Conservation (phyloP, 2,797 vertebrate species). For the Ataeniobius toweri region DNA sequence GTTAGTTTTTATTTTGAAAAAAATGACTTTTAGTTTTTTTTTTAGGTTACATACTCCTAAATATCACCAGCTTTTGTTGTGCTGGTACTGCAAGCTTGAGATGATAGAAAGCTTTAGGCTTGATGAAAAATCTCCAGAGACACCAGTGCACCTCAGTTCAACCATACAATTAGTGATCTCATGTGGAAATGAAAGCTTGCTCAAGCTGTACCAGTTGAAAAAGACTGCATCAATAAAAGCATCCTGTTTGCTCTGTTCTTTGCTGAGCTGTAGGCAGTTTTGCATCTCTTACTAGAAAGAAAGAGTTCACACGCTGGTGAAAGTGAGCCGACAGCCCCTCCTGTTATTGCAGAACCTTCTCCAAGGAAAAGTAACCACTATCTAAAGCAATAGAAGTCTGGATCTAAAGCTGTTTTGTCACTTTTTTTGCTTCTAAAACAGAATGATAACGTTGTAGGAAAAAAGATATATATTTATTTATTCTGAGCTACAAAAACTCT, state of each 20-base stretch:
- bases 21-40: not conserved
- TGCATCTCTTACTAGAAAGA: slow-evolving; percentile 42
- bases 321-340: slow-evolving; percentile 22
- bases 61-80: not conserved
- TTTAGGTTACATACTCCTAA: not conserved
- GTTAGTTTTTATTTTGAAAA: not conserved
- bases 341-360: slow-evolving; percentile 13
- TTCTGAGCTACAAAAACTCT: not conserved
- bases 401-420: slow-evolving; percentile 8
- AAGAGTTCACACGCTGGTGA: slow-evolving; percentile 51
- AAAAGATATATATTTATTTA: not conserved
- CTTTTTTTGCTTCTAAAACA: not conserved
- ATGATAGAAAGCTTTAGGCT: slow-evolving; percentile 14
- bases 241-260: slow-evolving; percentile 44
- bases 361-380: slow-evolving; percentile 20
- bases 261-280: slow-evolving; percentile 40
- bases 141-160: slow-evolving; percentile 4
- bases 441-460: not conserved
- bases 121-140: slow-evolving; percentile 26
- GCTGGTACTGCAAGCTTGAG: slow-evolving; percentile 14
- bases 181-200: slow-evolving; percentile 15
- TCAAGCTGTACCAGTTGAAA: slow-evolving; percentile 21
- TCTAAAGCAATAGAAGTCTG: not conserved
- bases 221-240: slow-evolving; percentile 32
- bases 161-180: slow-evolving; percentile 25